These are phyloP conservation scores for Benitochromis conjunctus DNA, from an alignment of 2,113 vertebrate genomes.

Conservation along the genomic window DNA sequence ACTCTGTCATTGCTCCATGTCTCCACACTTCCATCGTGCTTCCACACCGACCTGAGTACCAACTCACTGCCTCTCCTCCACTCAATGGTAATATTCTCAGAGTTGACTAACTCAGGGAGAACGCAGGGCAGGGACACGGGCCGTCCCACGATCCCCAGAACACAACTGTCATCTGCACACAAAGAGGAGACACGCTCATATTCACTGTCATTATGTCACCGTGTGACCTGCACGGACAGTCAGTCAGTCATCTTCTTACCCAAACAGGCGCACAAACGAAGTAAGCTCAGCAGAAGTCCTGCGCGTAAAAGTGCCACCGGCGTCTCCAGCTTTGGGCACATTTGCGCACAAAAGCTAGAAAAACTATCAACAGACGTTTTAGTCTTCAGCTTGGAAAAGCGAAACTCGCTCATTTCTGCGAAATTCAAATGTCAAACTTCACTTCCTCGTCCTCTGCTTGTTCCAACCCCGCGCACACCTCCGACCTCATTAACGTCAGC, in stretches of 20 bases:
- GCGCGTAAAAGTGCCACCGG: constrained; percentile 24
- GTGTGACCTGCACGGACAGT: neutral
- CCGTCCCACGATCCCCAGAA: constrained; percentile 35
- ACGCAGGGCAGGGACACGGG: constrained; percentile 52
- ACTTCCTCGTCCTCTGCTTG: neutral
- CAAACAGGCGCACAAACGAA: neutral
- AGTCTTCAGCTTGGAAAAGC: neutral
- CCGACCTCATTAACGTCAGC: neutral
- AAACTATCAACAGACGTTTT: neutral
- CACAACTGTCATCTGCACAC: constrained; percentile 37
- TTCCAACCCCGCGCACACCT: accelerated
- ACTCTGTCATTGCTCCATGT: neutral
- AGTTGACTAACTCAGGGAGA: neutral
- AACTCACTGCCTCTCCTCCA: constrained; percentile 49
- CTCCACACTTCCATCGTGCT: neutral
- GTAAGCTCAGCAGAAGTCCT: constrained; percentile 34
- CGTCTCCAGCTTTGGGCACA: neutral
- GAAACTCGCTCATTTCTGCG: neutral
- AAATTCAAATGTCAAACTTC: neutral
- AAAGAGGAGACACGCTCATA: neutral
- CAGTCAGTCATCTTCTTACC: constrained; percentile 38
- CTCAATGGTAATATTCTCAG: constrained; percentile 37
- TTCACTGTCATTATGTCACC: accelerated
- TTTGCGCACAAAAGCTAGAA: neutral
- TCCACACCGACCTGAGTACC: constrained; percentile 41